These are phyloP conservation scores for Threskiornis aethiopicus DNA, from an alignment of 2,797 vertebrate species.

Conservation along the genomic window DNA sequence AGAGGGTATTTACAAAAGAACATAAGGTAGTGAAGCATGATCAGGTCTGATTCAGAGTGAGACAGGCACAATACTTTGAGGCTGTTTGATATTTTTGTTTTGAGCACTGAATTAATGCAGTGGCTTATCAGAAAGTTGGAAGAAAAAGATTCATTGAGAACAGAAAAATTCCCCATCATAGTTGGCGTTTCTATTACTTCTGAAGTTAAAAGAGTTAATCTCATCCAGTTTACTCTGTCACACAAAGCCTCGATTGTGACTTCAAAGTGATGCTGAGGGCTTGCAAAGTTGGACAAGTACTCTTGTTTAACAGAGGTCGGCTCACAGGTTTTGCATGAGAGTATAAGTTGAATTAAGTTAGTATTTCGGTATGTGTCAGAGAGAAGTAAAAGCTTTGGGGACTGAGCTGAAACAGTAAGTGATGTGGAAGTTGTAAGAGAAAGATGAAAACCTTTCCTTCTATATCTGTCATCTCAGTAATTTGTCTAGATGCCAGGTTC, in stretches of 20 bases:
- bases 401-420: not conserved
- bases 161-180: not conserved
- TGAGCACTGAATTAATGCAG: not conserved
- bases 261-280: not conserved
- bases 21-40: not conserved
- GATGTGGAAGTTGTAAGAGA: not conserved
- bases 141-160: not conserved
- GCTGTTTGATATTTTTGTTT: not conserved
- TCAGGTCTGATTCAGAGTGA: not conserved
- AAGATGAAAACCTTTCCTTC: not conserved
- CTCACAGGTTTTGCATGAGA: not conserved
- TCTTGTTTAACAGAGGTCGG: not conserved
- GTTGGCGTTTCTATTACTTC: not conserved
- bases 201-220: not conserved
- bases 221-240: not conserved
- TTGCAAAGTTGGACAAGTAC: not conserved
- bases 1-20: not conserved
- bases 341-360: not conserved
- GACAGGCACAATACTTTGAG: not conserved
- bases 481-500: not conserved
- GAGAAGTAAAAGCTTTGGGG: not conserved
- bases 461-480: not conserved
- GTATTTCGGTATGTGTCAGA: not conserved
- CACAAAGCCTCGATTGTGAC: constrained; percentile 4
- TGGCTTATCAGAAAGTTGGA: not conserved